These are phyloP conservation scores for Peromyscus eremicus DNA, from an alignment of 2,797 vertebrate genomes.

Conservation along the genomic window DNA sequence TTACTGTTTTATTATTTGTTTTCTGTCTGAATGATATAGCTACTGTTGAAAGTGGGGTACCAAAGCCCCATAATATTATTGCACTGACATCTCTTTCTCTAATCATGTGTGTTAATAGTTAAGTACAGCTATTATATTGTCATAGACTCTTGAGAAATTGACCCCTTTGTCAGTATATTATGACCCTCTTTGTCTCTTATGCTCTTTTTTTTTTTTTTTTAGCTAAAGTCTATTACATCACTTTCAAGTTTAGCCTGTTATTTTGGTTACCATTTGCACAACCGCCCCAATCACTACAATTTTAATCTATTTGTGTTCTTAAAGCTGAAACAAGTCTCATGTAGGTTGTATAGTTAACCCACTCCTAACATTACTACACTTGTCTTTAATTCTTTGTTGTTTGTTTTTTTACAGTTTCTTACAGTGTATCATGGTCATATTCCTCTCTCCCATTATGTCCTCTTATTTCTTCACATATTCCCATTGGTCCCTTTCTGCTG, in stretches of 20 bases:
- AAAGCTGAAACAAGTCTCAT: not conserved
- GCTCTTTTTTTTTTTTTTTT: not conserved
- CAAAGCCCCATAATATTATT: not conserved
- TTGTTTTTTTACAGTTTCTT: not conserved
- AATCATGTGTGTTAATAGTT: not conserved
- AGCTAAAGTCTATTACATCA: not conserved
- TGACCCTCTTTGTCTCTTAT: not conserved
- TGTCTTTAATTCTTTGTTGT: not conserved
- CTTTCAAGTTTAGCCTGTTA: not conserved
- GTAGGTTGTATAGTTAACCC: not conserved
- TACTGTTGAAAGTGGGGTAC: not conserved
- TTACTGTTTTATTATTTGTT: not conserved
- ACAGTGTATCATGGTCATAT: not conserved
- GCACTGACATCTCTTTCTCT: not conserved
- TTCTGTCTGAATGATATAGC: not conserved
- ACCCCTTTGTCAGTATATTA: not conserved
- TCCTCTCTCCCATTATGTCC: not conserved
- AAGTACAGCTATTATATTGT: not conserved
- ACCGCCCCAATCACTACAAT: not conserved
- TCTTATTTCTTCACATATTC: not conserved
- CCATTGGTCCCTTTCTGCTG: not conserved
- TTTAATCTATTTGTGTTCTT: not conserved
- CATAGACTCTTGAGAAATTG: not conserved
- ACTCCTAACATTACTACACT: not conserved
- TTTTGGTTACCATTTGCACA: not conserved